Evolutionary conservation across 1,140 invertebrate species (phyloP).

Genomic region (Antheraea mylitta): DNA sequence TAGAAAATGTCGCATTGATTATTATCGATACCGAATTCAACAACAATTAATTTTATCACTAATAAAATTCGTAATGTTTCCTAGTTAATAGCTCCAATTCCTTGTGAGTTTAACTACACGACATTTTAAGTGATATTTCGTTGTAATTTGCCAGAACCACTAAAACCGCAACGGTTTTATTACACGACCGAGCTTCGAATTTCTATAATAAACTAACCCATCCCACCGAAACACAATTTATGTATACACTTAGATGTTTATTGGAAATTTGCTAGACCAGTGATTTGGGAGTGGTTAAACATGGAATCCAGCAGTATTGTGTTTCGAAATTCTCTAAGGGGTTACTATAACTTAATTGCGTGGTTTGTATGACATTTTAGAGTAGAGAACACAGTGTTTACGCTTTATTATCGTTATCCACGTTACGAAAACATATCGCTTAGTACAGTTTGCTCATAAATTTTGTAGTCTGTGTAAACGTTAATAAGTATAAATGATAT

Average conservation of each 20-base stretch:
- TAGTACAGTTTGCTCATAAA: too few species aligned
- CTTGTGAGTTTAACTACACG: constrained; percentile 19
- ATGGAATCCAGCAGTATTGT: background rate
- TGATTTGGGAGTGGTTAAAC: background rate
- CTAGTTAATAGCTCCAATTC: constrained; percentile 7
- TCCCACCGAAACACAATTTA: background rate
- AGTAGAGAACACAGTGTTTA: too few species aligned
- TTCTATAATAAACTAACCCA: constrained; percentile 3
- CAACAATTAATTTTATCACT: constrained; percentile 30
- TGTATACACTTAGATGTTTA: background rate
- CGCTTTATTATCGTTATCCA: too few species aligned
- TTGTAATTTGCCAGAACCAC: constrained; percentile 22
- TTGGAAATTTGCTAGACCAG: background rate
- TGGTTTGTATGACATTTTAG: background rate
- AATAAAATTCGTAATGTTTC: constrained; percentile 25
- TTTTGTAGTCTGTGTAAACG: too few species aligned
- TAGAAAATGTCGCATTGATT: background rate
- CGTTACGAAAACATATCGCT: too few species aligned
- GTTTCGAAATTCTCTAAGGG: background rate
- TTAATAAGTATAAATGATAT: too few species aligned
- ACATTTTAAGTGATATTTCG: constrained; percentile 26
- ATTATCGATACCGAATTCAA: constrained; percentile 9
- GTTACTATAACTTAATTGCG: background rate
- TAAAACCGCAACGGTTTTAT: constrained; percentile 26
- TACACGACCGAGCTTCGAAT: constrained; percentile 8